Conservation (phyloP, 1,140 invertebrate genomes). For the Cydia splendana region DNA sequence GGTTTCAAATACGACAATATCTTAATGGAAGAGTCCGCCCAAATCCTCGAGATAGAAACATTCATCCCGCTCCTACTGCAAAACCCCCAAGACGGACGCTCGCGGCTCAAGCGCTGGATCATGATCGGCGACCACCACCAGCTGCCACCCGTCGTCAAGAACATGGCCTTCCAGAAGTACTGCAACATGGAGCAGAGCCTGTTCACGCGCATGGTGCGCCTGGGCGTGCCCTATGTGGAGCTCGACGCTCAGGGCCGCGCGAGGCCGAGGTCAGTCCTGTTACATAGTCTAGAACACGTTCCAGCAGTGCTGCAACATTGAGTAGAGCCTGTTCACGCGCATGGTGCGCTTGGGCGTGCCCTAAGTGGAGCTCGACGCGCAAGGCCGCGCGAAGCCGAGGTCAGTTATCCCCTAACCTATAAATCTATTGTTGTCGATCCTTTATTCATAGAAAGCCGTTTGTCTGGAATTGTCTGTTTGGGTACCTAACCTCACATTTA, state of each 20-base stretch:
- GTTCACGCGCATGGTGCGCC: conserved; percentile 96
- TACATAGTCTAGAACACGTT: conserved; percentile 98
- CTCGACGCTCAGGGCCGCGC: conserved; percentile 98
- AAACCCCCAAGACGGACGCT: conserved; percentile 97
- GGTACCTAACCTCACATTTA: too few species aligned
- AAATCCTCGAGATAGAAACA: conserved; percentile 99
- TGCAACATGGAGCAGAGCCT: conserved; percentile 99
- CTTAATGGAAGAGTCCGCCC: conserved; percentile 99
- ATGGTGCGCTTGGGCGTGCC: conserved; percentile 98
- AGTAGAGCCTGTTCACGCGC: conserved; percentile 97
- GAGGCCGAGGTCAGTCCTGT: conserved; percentile 84
- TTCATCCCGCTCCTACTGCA: conserved; percentile 99
- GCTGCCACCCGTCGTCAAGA: conserved; percentile 99
- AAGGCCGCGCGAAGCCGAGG: conserved; percentile 95
- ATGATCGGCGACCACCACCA: conserved; percentile 99
- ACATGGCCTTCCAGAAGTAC: conserved; percentile 99
- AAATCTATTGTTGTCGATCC: too few species aligned
- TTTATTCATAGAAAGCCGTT: too few species aligned
- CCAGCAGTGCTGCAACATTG: conserved; percentile 99
- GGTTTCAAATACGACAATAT: conserved; percentile 99
- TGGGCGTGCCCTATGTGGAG: conserved; percentile 98
- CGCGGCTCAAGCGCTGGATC: conserved; percentile 98
- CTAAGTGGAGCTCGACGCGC: conserved; percentile 97
- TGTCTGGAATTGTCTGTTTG: too few species aligned
- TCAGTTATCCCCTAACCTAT: conserved; percentile 47